These are phyloP conservation scores for Ephialtes manifestator DNA, from an alignment of 2,888 invertebrate genomes.

Conservation along the genomic window DNA sequence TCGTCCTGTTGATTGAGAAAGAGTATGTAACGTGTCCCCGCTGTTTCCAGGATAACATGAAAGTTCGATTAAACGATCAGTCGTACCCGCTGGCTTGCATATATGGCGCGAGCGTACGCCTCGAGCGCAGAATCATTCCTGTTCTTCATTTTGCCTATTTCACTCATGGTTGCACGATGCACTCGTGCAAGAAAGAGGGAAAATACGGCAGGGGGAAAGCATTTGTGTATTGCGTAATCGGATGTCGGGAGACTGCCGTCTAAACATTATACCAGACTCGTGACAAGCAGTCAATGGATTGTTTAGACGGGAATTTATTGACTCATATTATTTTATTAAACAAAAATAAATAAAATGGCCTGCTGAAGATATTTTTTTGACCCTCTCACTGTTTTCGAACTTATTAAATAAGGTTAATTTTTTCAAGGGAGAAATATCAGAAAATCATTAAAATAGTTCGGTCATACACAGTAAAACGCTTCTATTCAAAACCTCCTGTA, in stretches of 20 bases:
- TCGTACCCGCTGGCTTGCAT: conserved; percentile 39
- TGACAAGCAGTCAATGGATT: not conserved
- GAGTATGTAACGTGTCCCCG: not conserved
- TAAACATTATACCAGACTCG: not conserved
- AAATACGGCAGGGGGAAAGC: conserved; percentile 40
- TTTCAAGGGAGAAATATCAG: too few relatives aligned
- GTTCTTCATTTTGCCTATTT: conserved; percentile 17
- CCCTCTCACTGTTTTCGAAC: too few relatives aligned
- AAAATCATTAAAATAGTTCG: too few relatives aligned
- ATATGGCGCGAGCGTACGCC: conserved; percentile 4
- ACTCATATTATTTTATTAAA: too few relatives aligned
- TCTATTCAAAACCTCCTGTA: too few relatives aligned
- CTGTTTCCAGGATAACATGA: conserved; percentile 32
- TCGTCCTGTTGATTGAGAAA: too few relatives aligned
- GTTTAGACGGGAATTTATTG: too few relatives aligned
- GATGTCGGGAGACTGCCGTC: conserved; percentile 28
- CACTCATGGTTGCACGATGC: conserved; percentile 25
- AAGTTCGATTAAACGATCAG: conserved; percentile 36
- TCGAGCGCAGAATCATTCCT: conserved; percentile 14
- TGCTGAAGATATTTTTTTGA: too few relatives aligned
- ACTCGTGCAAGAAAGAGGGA: conserved; percentile 4
- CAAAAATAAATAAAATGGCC: too few relatives aligned
- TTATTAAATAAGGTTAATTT: too few relatives aligned
- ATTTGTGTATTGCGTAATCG: conserved; percentile 47
- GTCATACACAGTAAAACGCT: too few relatives aligned